Conservation (phyloP, 2,888 invertebrate genomes). For the Acrobasis consociella region DNA sequence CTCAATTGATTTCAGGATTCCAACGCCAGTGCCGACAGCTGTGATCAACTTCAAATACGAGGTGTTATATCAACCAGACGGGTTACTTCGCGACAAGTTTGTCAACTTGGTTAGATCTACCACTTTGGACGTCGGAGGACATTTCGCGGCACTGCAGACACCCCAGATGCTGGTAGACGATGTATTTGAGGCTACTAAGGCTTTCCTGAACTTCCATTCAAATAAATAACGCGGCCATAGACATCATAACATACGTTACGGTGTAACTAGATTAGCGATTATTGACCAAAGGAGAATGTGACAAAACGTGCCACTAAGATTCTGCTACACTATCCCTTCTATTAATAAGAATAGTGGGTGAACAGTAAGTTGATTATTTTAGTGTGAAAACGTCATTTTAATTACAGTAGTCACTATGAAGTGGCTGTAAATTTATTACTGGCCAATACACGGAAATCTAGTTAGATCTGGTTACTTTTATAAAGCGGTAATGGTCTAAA, state of each 20-base stretch:
- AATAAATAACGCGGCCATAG: conserved; percentile 16
- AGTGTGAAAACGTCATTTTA: too few species aligned
- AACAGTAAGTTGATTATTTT: too few species aligned
- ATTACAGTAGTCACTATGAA: too few species aligned
- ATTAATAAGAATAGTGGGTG: too few species aligned
- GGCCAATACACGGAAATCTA: not conserved
- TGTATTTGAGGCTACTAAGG: conserved; percentile 51
- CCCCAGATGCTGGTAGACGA: conserved; percentile 88
- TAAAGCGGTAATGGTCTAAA: not conserved
- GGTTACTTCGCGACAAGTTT: conserved; percentile 84
- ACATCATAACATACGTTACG: not conserved
- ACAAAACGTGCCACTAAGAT: too few species aligned
- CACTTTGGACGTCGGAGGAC: conserved; percentile 87
- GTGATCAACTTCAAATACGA: conserved; percentile 90
- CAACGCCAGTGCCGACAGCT: conserved; percentile 86
- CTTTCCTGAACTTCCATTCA: conserved; percentile 54
- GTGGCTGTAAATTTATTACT: not conserved
- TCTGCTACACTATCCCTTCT: too few species aligned
- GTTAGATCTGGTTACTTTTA: not conserved
- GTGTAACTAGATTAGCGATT: not conserved
- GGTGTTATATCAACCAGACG: conserved; percentile 83
- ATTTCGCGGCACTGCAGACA: conserved; percentile 92
- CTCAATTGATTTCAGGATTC: conserved; percentile 79
- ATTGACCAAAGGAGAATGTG: not conserved
- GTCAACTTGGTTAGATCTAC: conserved; percentile 86